Conservation (phyloP, 2,113 vertebrate genomes). For the Vulpes lagopus region DNA sequence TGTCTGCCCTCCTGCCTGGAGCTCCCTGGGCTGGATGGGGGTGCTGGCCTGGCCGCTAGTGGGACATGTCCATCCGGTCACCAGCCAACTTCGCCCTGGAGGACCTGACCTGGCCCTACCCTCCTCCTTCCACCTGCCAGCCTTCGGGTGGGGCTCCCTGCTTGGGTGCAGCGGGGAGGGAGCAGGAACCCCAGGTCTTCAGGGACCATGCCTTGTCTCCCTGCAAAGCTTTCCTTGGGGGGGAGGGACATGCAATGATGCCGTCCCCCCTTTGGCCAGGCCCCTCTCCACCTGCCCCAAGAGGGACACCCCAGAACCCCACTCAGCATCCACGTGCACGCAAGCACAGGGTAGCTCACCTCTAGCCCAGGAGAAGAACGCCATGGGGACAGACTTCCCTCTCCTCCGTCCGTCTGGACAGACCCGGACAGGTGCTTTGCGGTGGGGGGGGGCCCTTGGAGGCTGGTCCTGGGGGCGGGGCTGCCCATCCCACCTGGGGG, state of each 20-base stretch:
- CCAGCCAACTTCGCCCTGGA: background rate
- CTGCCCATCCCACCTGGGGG: fast-evolving
- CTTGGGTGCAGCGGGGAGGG: background rate
- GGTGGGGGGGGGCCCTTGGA: background rate
- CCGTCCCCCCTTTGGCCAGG: background rate
- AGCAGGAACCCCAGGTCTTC: background rate
- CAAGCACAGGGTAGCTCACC: too few relatives aligned
- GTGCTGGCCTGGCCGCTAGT: too few relatives aligned
- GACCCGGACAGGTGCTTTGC: background rate
- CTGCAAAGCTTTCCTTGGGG: background rate
- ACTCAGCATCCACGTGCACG: background rate
- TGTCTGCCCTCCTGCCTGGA: fast-evolving
- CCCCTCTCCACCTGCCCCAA: background rate
- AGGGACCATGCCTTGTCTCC: background rate
- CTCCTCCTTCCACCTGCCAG: background rate
- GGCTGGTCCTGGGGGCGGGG: background rate
- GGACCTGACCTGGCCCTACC: background rate
- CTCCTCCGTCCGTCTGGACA: fast-evolving
- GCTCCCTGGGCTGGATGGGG: background rate
- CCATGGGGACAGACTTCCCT: too few relatives aligned
- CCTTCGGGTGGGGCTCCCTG: background rate
- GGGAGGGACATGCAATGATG: fast-evolving
- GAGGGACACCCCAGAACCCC: background rate
- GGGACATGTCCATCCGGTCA: fast-evolving
- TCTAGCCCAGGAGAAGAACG: background rate